phyloP scores from a whole-genome alignment of 2,888 invertebrate species.

The Hypsopygia costalis region DNA sequence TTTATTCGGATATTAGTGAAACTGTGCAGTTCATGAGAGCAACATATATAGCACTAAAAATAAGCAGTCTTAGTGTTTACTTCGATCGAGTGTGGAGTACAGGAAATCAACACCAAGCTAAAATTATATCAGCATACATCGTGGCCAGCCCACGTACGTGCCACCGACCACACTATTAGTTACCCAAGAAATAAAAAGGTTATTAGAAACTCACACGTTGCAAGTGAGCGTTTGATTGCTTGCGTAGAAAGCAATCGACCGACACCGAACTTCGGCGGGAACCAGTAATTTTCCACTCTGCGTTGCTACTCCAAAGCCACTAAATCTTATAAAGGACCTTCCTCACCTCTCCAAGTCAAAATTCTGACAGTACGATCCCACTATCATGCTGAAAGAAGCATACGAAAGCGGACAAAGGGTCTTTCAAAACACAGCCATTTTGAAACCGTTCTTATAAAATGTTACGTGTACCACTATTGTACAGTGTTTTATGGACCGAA shows the following conservation, averaged over 20 bases:
- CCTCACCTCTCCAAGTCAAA: conserved; percentile 83
- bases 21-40: too few relatives aligned
- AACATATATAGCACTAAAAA: conserved; percentile 35
- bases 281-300: conserved; percentile 68
- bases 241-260: conserved; percentile 71
- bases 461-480: conserved; percentile 69
- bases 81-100: conserved; percentile 26
- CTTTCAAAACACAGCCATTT: conserved; percentile 88
- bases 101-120: conserved; percentile 43
- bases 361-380: conserved; percentile 82
- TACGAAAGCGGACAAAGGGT: conserved; percentile 83
- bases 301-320: conserved; percentile 35
- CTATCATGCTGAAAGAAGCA: conserved; percentile 85
- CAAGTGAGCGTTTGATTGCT: conserved; percentile 63
- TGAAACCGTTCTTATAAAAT: conserved; percentile 78
- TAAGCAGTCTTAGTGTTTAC: conserved; percentile 59
- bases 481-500: conserved; percentile 47
- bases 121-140: conserved; percentile 36
- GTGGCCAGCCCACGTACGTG: conserved; percentile 29
- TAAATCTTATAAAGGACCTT: conserved; percentile 42
- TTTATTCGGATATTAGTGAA: too few relatives aligned
- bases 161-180: conserved; percentile 31
- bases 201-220: conserved; percentile 75
- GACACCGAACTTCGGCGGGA: conserved; percentile 56
- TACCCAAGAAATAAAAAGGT: conserved; percentile 47